phyloP scores from a whole-genome alignment of 2,888 invertebrate genomes.

The Argyresthia albistria region DNA sequence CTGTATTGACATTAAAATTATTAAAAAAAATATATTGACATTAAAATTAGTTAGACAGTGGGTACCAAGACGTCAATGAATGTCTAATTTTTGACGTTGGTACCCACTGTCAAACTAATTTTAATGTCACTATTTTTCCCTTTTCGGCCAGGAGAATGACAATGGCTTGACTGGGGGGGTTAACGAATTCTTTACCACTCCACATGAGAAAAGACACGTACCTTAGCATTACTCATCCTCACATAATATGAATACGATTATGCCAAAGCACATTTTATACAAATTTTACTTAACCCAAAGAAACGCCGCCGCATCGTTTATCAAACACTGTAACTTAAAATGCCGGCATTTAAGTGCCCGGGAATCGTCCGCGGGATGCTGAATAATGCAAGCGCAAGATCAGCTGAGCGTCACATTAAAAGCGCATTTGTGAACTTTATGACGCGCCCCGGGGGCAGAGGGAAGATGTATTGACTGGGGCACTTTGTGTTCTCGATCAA shows the following conservation, averaged over 20 bases:
- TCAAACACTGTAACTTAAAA: neutral
- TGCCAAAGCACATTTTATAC: neutral
- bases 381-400: slow-evolving; percentile 50
- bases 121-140: too few species aligned
- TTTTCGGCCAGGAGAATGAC: too few species aligned
- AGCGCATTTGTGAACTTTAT: slow-evolving; percentile 43
- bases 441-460: slow-evolving; percentile 16
- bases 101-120: too few species aligned
- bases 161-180: too few species aligned
- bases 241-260: neutral
- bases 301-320: neutral
- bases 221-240: too few species aligned
- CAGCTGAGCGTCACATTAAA: slow-evolving; percentile 53
- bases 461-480: slow-evolving; percentile 20
- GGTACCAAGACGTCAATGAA: too few species aligned
- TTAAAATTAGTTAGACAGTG: too few species aligned
- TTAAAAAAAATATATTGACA: too few species aligned
- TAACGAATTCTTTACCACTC: too few species aligned
- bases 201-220: too few species aligned
- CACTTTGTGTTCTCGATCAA: neutral
- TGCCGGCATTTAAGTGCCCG: neutral
- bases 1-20: too few species aligned
- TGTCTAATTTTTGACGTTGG: too few species aligned
- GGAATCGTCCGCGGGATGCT: slow-evolving; percentile 8
- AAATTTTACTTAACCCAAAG: neutral